Evolutionary conservation across 1,140 invertebrate species (phyloP).

Genomic region (Tetragnatha versicolor): DNA sequence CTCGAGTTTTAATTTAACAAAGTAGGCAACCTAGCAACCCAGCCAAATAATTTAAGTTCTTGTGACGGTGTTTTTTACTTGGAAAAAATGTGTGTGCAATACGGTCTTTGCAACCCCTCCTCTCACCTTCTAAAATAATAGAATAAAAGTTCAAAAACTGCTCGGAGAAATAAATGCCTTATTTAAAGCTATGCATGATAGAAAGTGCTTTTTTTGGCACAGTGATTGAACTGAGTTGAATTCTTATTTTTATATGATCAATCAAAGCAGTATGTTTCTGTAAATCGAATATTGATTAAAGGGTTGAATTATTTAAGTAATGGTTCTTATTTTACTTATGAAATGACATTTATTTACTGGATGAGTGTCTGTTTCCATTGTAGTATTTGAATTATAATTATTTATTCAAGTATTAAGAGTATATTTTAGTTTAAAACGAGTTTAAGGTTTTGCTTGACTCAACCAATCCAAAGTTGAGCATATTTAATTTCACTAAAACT

Average conservation of each 20-base stretch:
- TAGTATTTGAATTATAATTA: too few relatives aligned
- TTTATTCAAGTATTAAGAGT: too few relatives aligned
- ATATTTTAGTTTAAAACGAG: too few relatives aligned
- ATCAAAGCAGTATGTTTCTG: conserved; percentile 51
- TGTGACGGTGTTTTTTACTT: too few relatives aligned
- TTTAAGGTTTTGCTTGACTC: too few relatives aligned
- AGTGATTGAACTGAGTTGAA: conserved; percentile 51
- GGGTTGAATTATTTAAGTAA: conserved; percentile 43
- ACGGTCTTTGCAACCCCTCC: conserved; percentile 32
- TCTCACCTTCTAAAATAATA: conserved; percentile 16
- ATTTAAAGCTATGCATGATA: conserved; percentile 40
- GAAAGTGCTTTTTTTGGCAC: conserved; percentile 27
- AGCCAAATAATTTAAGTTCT: too few relatives aligned
- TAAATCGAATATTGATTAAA: conserved; percentile 54
- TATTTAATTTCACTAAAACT: too few relatives aligned
- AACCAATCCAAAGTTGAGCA: too few relatives aligned
- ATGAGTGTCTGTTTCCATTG: too few relatives aligned
- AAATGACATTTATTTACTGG: too few relatives aligned
- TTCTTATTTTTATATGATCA: conserved; percentile 56
- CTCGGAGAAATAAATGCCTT: conserved; percentile 43
- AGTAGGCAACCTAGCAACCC: too few relatives aligned
- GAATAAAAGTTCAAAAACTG: conserved; percentile 19
- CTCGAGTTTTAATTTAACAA: too few relatives aligned
- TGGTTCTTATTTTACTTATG: neutral
- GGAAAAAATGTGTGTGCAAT: conserved; percentile 43